Percentiles rank a stretch among this genome's conserved stretches.
phyloP scores from a whole-genome alignment of 2,113 vertebrate species.

The Phrynosoma blainvillii region DNA sequence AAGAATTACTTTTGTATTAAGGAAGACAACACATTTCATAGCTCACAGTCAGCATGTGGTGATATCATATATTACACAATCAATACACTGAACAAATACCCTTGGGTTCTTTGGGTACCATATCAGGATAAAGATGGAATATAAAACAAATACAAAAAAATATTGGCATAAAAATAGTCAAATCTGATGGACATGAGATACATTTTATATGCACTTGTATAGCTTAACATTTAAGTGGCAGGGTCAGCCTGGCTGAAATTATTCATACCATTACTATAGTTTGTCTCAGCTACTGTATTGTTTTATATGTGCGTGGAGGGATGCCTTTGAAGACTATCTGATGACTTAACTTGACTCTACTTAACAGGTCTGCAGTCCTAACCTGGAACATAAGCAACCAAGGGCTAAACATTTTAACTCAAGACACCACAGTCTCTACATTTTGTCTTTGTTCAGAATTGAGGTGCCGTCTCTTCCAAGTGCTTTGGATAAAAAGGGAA shows the following conservation, averaged over 20 bases:
- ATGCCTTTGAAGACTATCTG: too few species aligned
- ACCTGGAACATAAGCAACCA: too few species aligned
- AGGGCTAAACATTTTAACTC: too few species aligned
- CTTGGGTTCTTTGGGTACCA: background rate
- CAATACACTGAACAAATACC: background rate
- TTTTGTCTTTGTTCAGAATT: too few species aligned
- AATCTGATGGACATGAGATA: background rate
- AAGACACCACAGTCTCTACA: too few species aligned
- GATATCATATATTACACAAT: background rate
- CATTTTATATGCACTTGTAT: background rate
- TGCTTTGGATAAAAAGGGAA: too few species aligned
- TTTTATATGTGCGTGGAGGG: background rate
- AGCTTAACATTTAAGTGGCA: background rate
- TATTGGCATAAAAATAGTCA: background rate
- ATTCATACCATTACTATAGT: background rate
- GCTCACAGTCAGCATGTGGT: conserved; percentile 2
- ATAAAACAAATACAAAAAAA: background rate
- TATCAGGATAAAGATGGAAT: too few species aligned
- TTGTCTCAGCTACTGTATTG: conserved; percentile 46
- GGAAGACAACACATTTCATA: background rate
- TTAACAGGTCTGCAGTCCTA: too few species aligned
- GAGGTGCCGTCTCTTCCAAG: too few species aligned
- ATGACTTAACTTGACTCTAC: too few species aligned
- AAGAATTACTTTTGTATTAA: conserved; percentile 40
- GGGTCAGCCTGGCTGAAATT: background rate